These are phyloP conservation scores for Yponomeuta plumbellus DNA, from an alignment of 2,888 invertebrate genomes.

Conservation along the genomic window DNA sequence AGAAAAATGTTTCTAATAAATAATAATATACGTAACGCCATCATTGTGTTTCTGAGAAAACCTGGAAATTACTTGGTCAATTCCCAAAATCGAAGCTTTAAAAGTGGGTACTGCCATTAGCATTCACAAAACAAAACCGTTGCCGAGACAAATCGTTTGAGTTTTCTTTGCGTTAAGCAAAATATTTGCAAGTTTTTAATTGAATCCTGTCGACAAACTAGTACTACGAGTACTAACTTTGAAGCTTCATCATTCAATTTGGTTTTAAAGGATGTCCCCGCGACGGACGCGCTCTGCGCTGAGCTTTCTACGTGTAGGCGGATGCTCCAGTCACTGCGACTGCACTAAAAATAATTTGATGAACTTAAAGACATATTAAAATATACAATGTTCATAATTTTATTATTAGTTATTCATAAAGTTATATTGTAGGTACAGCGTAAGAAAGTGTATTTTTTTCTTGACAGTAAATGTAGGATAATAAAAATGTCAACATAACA, in stretches of 20 bases:
- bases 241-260: slow-evolving; percentile 55
- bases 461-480: too few species aligned
- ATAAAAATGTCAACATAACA: too few species aligned
- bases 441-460: too few species aligned
- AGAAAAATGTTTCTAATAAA: slow-evolving; percentile 28
- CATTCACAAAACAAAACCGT: neutral
- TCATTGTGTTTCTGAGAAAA: neutral
- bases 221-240: slow-evolving; percentile 50
- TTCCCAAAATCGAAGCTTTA: too few species aligned
- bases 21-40: slow-evolving; percentile 10
- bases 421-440: too few species aligned
- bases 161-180: slow-evolving; percentile 8
- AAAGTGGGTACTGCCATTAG: neutral
- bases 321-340: neutral
- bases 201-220: slow-evolving; percentile 50
- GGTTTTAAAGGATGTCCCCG: slow-evolving; percentile 41
- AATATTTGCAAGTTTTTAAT: slow-evolving; percentile 40
- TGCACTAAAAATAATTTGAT: too few species aligned
- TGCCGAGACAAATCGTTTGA: neutral
- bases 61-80: too few species aligned
- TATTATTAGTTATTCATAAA: too few species aligned
- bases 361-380: too few species aligned
- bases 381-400: too few species aligned
- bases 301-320: neutral
- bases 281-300: slow-evolving; percentile 17